A percentile compares a stretch with the other conserved stretches of the same genome.
phyloP scores from a whole-genome alignment of 35 echinoderm and acorn worm species.

The Apostichopus californicus region DNA sequence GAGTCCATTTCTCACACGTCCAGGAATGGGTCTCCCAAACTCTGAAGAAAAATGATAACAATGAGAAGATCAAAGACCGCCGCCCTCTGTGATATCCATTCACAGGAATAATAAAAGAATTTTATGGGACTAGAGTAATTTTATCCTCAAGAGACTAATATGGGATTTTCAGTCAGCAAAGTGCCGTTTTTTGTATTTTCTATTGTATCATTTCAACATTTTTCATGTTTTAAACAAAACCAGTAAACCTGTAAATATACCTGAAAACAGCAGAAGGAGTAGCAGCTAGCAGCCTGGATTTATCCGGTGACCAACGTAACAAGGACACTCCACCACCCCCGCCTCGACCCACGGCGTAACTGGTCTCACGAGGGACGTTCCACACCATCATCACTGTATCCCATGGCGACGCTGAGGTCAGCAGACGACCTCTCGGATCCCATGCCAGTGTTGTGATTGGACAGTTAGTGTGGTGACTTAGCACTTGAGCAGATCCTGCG shows the following conservation, averaged over 20 bases:
- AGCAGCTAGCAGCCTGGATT: conserved; percentile 78
- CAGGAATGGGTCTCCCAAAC: conserved; percentile 94
- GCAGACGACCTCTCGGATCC: conserved; percentile 88
- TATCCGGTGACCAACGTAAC: conserved; percentile 90
- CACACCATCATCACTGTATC: conserved; percentile 98
- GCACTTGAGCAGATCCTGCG: conserved; percentile 83
- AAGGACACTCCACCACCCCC: conserved; percentile 95
- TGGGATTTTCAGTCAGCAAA: too few species aligned
- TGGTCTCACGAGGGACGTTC: conserved; percentile 87
- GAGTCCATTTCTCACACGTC: conserved; percentile 93
- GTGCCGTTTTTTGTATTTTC: too few species aligned
- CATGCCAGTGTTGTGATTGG: conserved; percentile 90
- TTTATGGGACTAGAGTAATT: too few species aligned
- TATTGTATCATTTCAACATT: too few species aligned
- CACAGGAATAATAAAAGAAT: too few species aligned
- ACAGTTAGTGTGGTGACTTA: conserved; percentile 68
- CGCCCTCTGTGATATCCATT: too few species aligned
- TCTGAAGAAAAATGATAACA: conserved; percentile 28
- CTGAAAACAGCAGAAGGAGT: conserved; percentile 89
- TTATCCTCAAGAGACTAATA: too few species aligned
- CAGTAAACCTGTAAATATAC: not conserved
- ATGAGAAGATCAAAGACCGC: too few species aligned
- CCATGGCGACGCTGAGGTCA: conserved; percentile 87
- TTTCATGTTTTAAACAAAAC: too few species aligned
- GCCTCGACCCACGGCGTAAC: conserved; percentile 68